These are phyloP conservation scores for Drosophila nebulosa DNA, from an alignment of 1,140 invertebrate species.

Conservation along the genomic window DNA sequence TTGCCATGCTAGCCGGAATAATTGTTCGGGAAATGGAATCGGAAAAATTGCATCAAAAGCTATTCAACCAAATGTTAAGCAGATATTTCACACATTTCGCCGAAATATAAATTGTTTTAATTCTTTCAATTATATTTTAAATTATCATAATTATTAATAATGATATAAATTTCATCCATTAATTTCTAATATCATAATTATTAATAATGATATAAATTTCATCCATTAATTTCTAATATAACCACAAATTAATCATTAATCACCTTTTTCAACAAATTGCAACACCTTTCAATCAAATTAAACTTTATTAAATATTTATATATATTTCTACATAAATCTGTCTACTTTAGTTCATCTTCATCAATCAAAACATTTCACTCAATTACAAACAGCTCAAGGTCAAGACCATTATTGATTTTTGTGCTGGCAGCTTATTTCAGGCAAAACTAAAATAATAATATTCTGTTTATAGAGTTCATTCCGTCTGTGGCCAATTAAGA, in stretches of 20 bases:
- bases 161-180: no score
- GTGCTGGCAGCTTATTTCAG: background rate
- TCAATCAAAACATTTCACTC: background rate
- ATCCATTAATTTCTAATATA: no score
- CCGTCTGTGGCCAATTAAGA: conserved; percentile 52
- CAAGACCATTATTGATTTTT: background rate
- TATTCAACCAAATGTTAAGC: background rate
- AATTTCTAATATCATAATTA: no score
- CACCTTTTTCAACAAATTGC: no score
- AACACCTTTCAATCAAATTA: background rate
- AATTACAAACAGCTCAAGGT: background rate
- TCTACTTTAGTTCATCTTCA: background rate
- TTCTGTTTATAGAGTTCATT: conserved; percentile 19
- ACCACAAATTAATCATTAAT: no score
- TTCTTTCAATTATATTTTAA: no score
- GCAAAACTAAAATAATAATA: background rate
- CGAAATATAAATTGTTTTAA: background rate
- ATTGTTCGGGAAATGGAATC: conserved; percentile 26
- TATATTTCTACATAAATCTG: background rate
- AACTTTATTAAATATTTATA: background rate
- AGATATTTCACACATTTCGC: background rate
- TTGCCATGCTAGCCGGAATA: background rate
- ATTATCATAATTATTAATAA: no score
- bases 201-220: no score
- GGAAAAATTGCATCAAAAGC: background rate